phyloP scores from a whole-genome alignment of 2,888 invertebrate genomes.

The Campoplex capitator region DNA sequence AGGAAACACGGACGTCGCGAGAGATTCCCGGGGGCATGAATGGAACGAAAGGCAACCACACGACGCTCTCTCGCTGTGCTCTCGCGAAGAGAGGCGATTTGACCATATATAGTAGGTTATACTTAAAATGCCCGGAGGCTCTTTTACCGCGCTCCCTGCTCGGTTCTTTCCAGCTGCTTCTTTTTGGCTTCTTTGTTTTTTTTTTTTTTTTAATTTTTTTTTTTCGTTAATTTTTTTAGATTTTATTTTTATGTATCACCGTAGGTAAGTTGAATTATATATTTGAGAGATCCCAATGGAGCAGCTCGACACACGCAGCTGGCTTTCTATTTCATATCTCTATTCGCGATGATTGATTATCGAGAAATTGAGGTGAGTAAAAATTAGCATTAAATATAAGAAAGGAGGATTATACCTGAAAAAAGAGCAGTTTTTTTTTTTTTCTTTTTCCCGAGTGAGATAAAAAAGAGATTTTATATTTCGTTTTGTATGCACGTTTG shows the following conservation, averaged over 20 bases:
- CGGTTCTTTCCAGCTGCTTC: slow-evolving; percentile 14
- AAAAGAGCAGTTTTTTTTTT: background rate
- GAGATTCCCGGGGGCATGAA: slow-evolving; percentile 73
- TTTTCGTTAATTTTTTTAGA: background rate
- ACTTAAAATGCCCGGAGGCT: slow-evolving; percentile 61
- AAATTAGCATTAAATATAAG: slow-evolving; percentile 1
- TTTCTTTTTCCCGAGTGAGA: background rate
- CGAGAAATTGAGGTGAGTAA: slow-evolving; percentile 20
- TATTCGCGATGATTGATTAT: slow-evolving; percentile 53
- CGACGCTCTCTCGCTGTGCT: background rate
- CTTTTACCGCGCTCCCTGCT: slow-evolving; percentile 8
- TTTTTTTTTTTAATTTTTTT: slow-evolving; percentile 26
- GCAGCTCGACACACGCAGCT: slow-evolving; percentile 37
- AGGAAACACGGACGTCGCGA: slow-evolving; percentile 80
- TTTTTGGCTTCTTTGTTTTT: slow-evolving; percentile 26
- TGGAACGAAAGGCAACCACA: slow-evolving; percentile 68
- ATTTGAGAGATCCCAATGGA: slow-evolving; percentile 46
- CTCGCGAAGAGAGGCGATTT: slow-evolving; percentile 46
- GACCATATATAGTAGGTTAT: slow-evolving; percentile 59
- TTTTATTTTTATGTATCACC: slow-evolving; percentile 37
- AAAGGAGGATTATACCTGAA: background rate
- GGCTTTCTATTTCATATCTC: slow-evolving; percentile 51
- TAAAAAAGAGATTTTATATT: background rate
- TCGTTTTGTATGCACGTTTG: slow-evolving; percentile 5
- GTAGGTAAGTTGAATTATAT: slow-evolving; percentile 52